Base-by-base conservation (phyloP, 2,113 vertebrate genomes). In the Tragelaphus imberbis region DNA sequence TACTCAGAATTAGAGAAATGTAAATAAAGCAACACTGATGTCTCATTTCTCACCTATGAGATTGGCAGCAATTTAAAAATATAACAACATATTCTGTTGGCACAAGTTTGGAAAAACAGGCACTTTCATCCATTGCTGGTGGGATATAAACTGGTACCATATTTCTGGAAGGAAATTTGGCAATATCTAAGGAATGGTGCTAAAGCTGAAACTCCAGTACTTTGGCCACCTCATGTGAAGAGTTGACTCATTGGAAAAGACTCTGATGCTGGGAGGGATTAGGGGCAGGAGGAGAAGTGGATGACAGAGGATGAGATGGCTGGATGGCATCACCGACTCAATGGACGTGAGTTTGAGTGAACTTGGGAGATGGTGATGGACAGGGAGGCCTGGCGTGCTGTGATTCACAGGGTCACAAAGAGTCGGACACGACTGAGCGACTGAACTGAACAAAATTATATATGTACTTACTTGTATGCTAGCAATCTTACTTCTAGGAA, bases 1-100 rank as follows among this genome's bases (percentile, higher is more conserved):
- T n/a, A 94, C 19, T 97, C 53, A 59, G 44, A 91, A 91, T 91
- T 68, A 95, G 23, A 94, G 84, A 91, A 68, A 59, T 84, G 44
- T 30, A 91, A 80, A 93, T 82, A 90, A 71, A 88, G 82, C 28
- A 79, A 44, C 27, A 11, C 58, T 88, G 81, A 77, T 56, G 17
- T 3, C 44, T 77, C 40, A 87, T 87, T 94, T 94, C 49, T 94
- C 56, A 59, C 56, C 77, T 91, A 8, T 81, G 82, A 88, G 16
- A 88, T n/a, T 25, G 14, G 17, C 44, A 79, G 58, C 36, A 56
- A 30, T 84, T 88, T 90, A 56, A 28, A 96, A 82, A 80, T 79
- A 51, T 5, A 47, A 44, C 71, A 87, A 30, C 27, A 63, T 56
- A 75, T 40, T 94, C 21, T 92, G 2, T 88, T 65, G 61, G 51